Evolutionary conservation across 2,113 vertebrate species (phyloP), one percentile per base, ranked within the genome.

Genomic region (Onychostoma macrolepis): DNA sequence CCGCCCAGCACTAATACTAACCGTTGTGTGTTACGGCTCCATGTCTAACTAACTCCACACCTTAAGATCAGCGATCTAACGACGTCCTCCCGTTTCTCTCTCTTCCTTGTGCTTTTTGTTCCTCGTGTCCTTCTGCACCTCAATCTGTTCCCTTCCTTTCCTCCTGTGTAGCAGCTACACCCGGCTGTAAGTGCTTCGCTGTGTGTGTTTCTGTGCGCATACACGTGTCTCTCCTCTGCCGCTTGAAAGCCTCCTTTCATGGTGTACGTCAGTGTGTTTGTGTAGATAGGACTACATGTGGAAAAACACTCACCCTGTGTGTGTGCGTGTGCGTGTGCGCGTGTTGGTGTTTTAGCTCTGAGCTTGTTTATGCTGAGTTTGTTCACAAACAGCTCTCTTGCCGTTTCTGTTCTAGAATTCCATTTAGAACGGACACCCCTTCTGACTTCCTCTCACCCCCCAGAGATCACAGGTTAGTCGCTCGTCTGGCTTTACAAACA

Each of bases 371-470:
- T 43, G 71, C 84, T 79, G 89, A 88, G 89, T 92, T 87, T 92
- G 87, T 93, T 93, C 94, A 91, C 94, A 92, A 91, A 90, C 88
- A 91, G 90, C 91, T n/a, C 38, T 45, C 58, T 65, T 26, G 94
- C 92, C 95, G 90, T 98, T 98, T 99, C 95, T 95, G 79, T 98
- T 99, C 97, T 98, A 99, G 98, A 99, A 94, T 99, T 99, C 97
- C 98, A 98, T 96, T 98, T 99, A 98, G 98, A 99, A 96, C 97
- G 98, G 97, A 99, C 98, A 95, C 98, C 98, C 96, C 98, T 99
- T 96, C 97, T 98, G 97, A 99, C 97, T 94, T 97, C 98, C 97
- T 97, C 98, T 95, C 97, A 99, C 94, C 98, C 98, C 95, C 97
- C 97, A 92, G 98, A 99, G 96, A 97, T 99, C 94, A 99, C 98